Base-by-base conservation (phyloP, 2,888 invertebrate species). In the Trissoscelio sp. region DNA sequence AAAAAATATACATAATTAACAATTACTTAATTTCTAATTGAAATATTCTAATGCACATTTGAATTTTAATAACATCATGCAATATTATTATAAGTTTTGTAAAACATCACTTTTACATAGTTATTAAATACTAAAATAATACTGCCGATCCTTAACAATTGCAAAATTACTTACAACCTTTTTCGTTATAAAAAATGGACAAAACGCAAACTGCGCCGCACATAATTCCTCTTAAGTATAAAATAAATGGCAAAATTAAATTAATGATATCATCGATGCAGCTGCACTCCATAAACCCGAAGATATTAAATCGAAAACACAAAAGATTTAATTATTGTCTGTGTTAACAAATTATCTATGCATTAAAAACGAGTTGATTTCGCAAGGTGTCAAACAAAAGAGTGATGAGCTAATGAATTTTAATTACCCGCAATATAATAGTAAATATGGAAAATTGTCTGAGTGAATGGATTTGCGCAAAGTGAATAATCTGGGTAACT, bases 361-460 rank as follows among this genome's bases (percentile, higher is more conserved):
- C 69, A 57, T 46, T 48, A 28, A 62, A 42, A 39, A 34, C 31
- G 31, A 20, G 55, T 6, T n/a, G 6, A 53, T 73, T 62, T 42
- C 73, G 42, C 44, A 73, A 73, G 6, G 28, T 55, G 46, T 64
- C 64, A 46, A 55, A 69, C 46, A 57, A 69, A 57, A 48, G 48
- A 64, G 22, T 44, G 73, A 73, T 73, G 62, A 53, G 42, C 55
- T 42, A 55, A 73, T 73, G 73, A 31, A 64, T 73, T 64, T 62
- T 73, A 75, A 80, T 75, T 79, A 62, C 66, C 57, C 46, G 66
- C 51, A 60, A 73, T 42, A 24, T 20, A 48, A 28, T 14, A 14
- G 12, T 51, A 60, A 44, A 57, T 64, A 24, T 42, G 46, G 66
- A 70, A 64, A 70, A 64, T 57, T 18, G 57, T 12, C 5, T 46